Evolutionary conservation across 2,113 vertebrate species (phyloP).

Genomic region (Ramphastos sulfuratus): DNA sequence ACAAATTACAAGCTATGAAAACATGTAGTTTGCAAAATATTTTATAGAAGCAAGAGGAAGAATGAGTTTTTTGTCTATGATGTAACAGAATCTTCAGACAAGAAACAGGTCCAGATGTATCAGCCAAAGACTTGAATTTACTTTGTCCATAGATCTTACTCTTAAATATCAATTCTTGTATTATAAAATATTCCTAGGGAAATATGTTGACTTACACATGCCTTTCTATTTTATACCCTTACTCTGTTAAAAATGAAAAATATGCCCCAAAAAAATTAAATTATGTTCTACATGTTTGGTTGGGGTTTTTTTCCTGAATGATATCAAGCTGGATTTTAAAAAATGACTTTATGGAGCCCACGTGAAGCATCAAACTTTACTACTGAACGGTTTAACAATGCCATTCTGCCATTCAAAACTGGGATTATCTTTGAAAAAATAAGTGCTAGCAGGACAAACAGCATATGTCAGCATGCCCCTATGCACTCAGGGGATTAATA

Average conservation of each 20-base stretch:
- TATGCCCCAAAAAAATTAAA: neutral
- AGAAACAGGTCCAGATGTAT: conserved; percentile 9
- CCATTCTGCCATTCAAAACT: conserved; percentile 32
- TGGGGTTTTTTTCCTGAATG: neutral
- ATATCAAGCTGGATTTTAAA: neutral
- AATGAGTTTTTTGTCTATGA: neutral
- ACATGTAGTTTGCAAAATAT: neutral
- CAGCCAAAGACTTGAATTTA: neutral
- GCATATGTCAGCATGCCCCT: conserved; percentile 33
- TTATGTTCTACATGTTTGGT: neutral
- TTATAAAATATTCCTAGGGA: neutral
- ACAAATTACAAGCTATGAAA: neutral
- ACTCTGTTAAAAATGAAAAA: neutral
- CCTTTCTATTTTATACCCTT: neutral
- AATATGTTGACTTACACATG: neutral
- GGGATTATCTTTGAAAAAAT: conserved; percentile 51
- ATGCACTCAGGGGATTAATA: conserved; percentile 16
- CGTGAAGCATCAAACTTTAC: conserved; percentile 27
- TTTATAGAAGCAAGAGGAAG: neutral
- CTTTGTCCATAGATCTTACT: neutral
- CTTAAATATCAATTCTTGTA: neutral
- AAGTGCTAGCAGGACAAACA: conserved; percentile 42
- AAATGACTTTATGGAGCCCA: neutral
- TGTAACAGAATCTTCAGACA: neutral
- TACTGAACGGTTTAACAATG: conserved; percentile 14